Percentiles rank a stretch among this genome's conserved stretches.
phyloP scores from a whole-genome alignment of 1,140 invertebrate genomes.

The Phymastichus coffea region DNA sequence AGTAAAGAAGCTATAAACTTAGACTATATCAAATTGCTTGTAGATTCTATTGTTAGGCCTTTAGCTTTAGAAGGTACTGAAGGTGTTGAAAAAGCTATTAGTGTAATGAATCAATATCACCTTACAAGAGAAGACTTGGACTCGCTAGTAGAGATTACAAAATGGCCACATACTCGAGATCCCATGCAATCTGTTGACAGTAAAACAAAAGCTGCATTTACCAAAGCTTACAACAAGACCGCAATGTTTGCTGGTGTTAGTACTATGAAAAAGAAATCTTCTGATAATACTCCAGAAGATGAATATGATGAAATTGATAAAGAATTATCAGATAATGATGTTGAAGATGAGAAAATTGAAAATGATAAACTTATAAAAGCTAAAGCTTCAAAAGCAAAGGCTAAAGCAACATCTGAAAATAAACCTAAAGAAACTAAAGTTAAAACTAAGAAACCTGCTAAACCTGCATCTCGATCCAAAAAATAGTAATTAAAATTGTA shows the following conservation, averaged over 20 bases:
- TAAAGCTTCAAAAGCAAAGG: slow-evolving; percentile 17
- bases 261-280: slow-evolving; percentile 58
- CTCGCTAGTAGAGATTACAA: slow-evolving; percentile 77
- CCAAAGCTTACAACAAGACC: slow-evolving; percentile 87
- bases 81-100: slow-evolving; percentile 73
- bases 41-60: slow-evolving; percentile 72
- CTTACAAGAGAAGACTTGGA: slow-evolving; percentile 81
- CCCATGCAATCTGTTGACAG: slow-evolving; percentile 74
- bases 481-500: neutral
- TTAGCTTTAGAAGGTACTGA: slow-evolving; percentile 68
- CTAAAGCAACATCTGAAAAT: neutral
- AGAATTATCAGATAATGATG: slow-evolving; percentile 66
- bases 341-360: slow-evolving; percentile 75
- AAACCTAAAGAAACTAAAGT: too few relatives aligned
- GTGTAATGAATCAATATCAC: slow-evolving; percentile 79
- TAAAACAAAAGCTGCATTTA: slow-evolving; percentile 92
- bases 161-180: slow-evolving; percentile 81
- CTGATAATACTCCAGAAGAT: slow-evolving; percentile 54
- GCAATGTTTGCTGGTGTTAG: slow-evolving; percentile 61
- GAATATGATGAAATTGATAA: slow-evolving; percentile 43
- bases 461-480: neutral
- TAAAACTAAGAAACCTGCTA: slow-evolving; percentile 7
- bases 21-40: slow-evolving; percentile 79
- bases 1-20: slow-evolving; percentile 75
- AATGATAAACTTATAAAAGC: slow-evolving; percentile 26